These are phyloP conservation scores for Actenoides lindsayi DNA, from an alignment of 2,113 vertebrate species.

Conservation along the genomic window DNA sequence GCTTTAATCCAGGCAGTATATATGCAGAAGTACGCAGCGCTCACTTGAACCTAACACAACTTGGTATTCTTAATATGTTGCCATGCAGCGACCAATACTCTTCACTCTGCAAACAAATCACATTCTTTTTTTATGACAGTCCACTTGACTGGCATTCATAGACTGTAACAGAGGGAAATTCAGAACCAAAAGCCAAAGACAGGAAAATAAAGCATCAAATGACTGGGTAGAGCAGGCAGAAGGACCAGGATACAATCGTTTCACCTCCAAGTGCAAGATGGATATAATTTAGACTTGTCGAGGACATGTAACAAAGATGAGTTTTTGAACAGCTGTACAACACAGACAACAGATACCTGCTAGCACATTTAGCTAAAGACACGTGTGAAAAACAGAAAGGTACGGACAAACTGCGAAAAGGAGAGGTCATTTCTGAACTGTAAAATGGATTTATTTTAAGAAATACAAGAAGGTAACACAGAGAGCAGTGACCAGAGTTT, in stretches of 20 bases:
- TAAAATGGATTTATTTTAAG: constrained; percentile 57
- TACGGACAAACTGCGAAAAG: neutral
- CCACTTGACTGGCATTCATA: neutral
- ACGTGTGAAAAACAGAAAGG: neutral
- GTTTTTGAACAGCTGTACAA: neutral
- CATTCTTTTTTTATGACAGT: neutral
- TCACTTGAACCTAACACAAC: neutral
- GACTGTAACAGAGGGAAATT: neutral
- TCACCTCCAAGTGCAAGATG: neutral
- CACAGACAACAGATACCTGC: neutral
- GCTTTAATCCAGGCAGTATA: neutral
- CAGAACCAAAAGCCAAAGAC: neutral
- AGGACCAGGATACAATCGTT: neutral
- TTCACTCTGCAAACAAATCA: neutral
- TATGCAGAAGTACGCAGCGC: neutral
- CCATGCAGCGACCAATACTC: neutral
- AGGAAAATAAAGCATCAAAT: neutral
- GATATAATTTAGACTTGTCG: neutral
- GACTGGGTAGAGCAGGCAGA: neutral
- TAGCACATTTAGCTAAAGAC: neutral
- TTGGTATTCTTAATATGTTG: neutral
- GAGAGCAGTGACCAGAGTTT: constrained; percentile 50
- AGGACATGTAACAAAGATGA: neutral
- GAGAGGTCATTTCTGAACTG: neutral
- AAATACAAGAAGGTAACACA: constrained; percentile 62